A percentile compares a stretch with the other conserved stretches of the same genome.
Conservation (phyloP, 2,113 vertebrate genomes). For the Abramis brama region DNA sequence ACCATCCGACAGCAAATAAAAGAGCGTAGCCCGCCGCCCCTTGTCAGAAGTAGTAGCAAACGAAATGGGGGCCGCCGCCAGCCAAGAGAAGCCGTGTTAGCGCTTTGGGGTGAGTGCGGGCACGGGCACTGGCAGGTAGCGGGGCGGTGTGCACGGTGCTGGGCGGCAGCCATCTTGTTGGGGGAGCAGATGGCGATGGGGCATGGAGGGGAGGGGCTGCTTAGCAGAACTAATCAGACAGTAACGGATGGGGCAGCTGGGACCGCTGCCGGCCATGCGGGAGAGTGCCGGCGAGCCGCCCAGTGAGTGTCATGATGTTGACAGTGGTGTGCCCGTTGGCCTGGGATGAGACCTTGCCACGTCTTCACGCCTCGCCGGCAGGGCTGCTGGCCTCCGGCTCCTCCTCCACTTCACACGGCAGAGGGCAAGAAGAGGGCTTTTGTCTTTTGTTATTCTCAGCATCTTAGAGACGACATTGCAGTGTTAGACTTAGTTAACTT, state of each 20-base stretch:
- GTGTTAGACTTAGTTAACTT: slow-evolving; percentile 15
- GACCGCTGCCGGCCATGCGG: slow-evolving; percentile 94
- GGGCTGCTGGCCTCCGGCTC: slow-evolving; percentile 67
- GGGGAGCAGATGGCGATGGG: slow-evolving; percentile 98
- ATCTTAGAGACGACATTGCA: neutral
- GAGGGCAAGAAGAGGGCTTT: slow-evolving; percentile 41
- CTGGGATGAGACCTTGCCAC: slow-evolving; percentile 87
- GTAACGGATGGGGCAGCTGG: slow-evolving; percentile 99
- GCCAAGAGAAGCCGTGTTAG: slow-evolving; percentile 89
- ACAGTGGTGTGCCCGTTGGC: slow-evolving; percentile 94
- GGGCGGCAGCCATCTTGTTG: slow-evolving; percentile 97
- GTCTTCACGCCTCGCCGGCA: slow-evolving; percentile 79
- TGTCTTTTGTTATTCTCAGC: slow-evolving; percentile 39
- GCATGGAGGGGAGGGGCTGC: slow-evolving; percentile 99
- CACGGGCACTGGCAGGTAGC: slow-evolving; percentile 79
- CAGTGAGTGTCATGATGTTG: slow-evolving; percentile 88
- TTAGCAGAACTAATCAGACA: slow-evolving; percentile 99
- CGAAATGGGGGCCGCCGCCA: slow-evolving; percentile 82
- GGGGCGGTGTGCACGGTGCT: slow-evolving; percentile 79
- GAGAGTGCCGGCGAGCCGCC: slow-evolving; percentile 78
- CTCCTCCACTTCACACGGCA: slow-evolving; percentile 50
- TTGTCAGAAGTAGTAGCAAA: slow-evolving; percentile 80
- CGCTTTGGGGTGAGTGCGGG: slow-evolving; percentile 79
- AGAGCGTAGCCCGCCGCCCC: slow-evolving; percentile 92
- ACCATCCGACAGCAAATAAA: slow-evolving; percentile 98